Evolutionary conservation across 1,140 invertebrate genomes (phyloP).

Genomic region (Drosophila pachea): DNA sequence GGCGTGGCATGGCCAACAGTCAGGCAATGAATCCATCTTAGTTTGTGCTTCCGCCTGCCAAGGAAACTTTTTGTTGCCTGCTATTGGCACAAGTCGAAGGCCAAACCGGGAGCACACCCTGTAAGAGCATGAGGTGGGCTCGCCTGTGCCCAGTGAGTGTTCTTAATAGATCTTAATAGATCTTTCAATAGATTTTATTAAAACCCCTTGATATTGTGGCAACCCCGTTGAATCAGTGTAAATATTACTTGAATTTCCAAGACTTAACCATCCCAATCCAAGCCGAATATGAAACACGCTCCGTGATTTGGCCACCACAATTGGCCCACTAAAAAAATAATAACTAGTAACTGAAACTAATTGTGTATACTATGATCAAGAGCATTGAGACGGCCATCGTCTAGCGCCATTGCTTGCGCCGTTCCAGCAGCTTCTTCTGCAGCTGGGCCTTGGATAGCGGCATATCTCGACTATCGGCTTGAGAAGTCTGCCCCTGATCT

Average conservation of each 20-base stretch:
- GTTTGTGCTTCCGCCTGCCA: slow-evolving; percentile 36
- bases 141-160: neutral
- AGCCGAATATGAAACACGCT: neutral
- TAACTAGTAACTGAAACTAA: neutral
- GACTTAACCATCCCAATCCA: neutral
- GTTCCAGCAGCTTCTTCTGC: slow-evolving; percentile 18
- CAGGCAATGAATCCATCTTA: slow-evolving; percentile 28
- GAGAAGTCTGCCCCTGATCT: too few species aligned
- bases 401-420: slow-evolving; percentile 31
- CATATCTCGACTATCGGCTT: neutral
- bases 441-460: slow-evolving; percentile 16
- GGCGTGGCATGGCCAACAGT: neutral
- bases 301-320: neutral
- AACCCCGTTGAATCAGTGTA: neutral
- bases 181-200: too few species aligned
- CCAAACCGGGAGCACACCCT: neutral
- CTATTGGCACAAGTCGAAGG: slow-evolving; percentile 4
- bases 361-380: neutral
- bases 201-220: neutral
- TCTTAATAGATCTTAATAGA: too few species aligned
- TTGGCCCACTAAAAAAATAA: neutral
- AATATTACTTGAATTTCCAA: neutral
- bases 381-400: neutral
- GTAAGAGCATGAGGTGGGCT: neutral
- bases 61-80: slow-evolving; percentile 25